Base-by-base conservation (phyloP, 1,140 invertebrate genomes). In the Pseudoatta argentina region DNA sequence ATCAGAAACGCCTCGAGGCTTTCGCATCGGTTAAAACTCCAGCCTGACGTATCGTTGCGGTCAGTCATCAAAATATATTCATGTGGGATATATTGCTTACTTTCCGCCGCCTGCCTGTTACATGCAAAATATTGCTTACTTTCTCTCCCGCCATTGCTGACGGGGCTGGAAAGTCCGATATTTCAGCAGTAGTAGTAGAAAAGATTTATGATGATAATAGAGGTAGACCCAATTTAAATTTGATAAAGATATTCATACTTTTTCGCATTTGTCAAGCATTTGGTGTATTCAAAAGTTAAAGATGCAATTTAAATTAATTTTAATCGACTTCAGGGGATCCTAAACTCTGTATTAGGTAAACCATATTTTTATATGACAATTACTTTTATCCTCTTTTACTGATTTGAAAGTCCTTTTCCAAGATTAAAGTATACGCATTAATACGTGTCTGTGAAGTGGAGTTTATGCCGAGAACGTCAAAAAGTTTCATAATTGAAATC, bases 1-100 rank as follows among this genome's bases (percentile, higher is more conserved):
- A 78, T 72, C 66, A 48, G 57, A 67, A 18, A 27, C 86, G 24
- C 24, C 48, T 39, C 16, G 53, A 21, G 66, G 77, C 71, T 69
- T 44, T 71, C 21, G 39, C 24, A 30, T 59, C 34, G 6, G 53
- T 71, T 57, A 63, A 75, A 87, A 83, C 77, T 63, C 48, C 44
- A 6, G n/a, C n/a, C 34, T 72, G 76, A 64, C 57, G 55, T 83
- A 83, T 83, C 79, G 79, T 39, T 71, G 79, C 79, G 79, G 79
- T 83, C 79, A 75, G 69, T 83, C 79, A 75, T 63, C 79, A 75
- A 83, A 83, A 83, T 83, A 75, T 75, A 83, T 83, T 83, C 55
- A 83, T 75, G 55, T 55, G 34, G 18, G 12, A 83, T 55, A 39
- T 75, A 75, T 83, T 61, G 79, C 79, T 63, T 83, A 51, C 69